Conservation (phyloP, 2,888 invertebrate species). For the Folsomia manolachei region DNA sequence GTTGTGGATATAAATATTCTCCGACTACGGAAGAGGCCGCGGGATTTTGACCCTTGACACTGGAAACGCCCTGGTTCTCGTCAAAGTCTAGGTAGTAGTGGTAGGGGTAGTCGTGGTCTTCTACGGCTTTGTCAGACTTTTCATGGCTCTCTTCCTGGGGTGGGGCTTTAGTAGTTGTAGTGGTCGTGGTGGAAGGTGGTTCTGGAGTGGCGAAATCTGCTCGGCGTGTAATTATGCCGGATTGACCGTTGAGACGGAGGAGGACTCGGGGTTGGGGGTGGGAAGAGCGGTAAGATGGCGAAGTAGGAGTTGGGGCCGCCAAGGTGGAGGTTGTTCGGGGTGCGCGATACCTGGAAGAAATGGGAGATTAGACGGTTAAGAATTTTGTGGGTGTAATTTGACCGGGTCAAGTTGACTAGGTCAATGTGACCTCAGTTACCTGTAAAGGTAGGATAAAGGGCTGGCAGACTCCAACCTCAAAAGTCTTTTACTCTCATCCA, state of each 20-base stretch:
- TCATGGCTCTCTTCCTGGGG: neutral
- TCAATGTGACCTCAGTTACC: no score
- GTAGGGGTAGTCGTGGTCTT: conserved; percentile 14
- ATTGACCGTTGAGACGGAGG: conserved; percentile 30
- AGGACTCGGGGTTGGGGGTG: conserved; percentile 13
- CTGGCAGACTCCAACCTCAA: neutral
- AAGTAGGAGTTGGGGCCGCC: neutral
- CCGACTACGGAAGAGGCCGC: neutral
- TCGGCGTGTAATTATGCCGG: conserved; percentile 29
- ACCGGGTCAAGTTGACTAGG: no score
- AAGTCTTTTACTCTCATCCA: neutral
- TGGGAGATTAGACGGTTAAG: no score
- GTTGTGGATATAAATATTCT: neutral
- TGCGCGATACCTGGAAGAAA: neutral
- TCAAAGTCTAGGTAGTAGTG: conserved; percentile 15
- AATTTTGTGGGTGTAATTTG: no score
- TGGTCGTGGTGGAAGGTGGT: neutral
- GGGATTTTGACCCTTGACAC: neutral
- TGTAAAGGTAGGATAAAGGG: neutral
- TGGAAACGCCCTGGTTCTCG: neutral
- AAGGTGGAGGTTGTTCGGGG: neutral
- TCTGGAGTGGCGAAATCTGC: neutral
- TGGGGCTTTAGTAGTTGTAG: neutral
- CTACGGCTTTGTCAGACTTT: neutral
- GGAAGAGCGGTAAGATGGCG: neutral